Conservation (phyloP, 2,113 vertebrate genomes). For the Spea multiplicata region DNA sequence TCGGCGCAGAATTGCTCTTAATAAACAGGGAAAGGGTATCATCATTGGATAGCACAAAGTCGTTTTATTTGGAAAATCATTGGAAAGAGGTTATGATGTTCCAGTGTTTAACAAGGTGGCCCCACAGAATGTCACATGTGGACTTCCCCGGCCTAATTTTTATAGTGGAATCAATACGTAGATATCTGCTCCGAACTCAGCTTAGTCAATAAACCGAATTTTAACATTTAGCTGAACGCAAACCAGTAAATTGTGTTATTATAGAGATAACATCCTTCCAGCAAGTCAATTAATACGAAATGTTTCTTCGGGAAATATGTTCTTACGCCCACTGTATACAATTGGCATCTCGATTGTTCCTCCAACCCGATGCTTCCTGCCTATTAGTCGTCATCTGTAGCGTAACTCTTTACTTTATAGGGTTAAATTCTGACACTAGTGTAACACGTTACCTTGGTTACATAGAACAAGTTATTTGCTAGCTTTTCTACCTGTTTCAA, state of each 20-base stretch:
- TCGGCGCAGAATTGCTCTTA: no score
- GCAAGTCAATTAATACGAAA: background rate
- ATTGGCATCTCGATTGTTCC: slow-evolving; percentile 23
- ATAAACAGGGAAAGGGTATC: no score
- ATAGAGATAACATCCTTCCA: background rate
- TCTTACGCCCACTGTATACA: slow-evolving; percentile 10
- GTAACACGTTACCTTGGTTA: slow-evolving; percentile 36
- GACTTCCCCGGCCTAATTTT: no score
- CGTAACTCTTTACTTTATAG: slow-evolving; percentile 32
- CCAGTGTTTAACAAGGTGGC: no score
- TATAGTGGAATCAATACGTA: background rate
- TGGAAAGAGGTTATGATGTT: no score
- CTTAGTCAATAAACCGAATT: background rate
- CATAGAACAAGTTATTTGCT: slow-evolving; percentile 25
- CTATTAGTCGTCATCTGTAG: slow-evolving; percentile 4
- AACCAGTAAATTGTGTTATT: background rate
- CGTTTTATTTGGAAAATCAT: no score
- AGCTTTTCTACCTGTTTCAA: slow-evolving; percentile 36
- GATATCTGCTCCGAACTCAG: background rate
- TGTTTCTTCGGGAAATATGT: background rate
- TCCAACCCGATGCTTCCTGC: background rate
- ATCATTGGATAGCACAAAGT: no score
- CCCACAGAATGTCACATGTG: no score
- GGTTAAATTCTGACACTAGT: slow-evolving; percentile 29
- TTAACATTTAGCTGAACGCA: background rate